Conservation (phyloP, 2,797 vertebrate genomes). For the Notolabrus celidotus region DNA sequence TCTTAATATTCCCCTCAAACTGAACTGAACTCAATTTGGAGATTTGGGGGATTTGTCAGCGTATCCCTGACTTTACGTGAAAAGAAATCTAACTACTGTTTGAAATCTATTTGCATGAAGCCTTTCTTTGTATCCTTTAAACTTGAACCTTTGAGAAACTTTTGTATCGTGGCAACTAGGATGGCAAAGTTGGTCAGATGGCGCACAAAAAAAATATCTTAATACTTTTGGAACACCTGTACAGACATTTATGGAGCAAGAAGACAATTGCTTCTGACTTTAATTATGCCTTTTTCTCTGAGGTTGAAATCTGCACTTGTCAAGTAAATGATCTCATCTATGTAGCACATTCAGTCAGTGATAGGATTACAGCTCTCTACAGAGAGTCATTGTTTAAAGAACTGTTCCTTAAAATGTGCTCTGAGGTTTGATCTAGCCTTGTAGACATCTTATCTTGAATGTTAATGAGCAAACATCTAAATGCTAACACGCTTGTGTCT, state of each 20-base stretch:
- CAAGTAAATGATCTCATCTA: no score
- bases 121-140: not conserved
- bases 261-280: not conserved
- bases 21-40: not conserved
- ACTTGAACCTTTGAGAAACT: not conserved
- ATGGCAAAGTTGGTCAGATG: no score
- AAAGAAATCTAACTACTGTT: not conserved
- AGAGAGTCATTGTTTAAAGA: no score
- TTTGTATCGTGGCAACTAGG: not conserved
- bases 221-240: not conserved
- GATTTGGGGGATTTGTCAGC: not conserved
- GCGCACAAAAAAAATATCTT: not conserved
- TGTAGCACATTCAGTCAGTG: no score
- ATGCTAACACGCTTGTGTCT: no score
- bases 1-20: not conserved
- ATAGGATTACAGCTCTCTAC: no score
- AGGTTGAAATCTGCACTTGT: not conserved
- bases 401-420: no score
- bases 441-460: no score
- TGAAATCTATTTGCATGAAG: not conserved
- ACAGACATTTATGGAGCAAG: not conserved
- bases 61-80: conserved; percentile 1
- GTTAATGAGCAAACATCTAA: no score
- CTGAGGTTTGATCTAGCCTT: no score
- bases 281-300: not conserved